Percentiles rank a stretch among this genome's conserved stretches.
phyloP scores from a whole-genome alignment of 1,140 invertebrate species.

The Drosophila punjabiensis region DNA sequence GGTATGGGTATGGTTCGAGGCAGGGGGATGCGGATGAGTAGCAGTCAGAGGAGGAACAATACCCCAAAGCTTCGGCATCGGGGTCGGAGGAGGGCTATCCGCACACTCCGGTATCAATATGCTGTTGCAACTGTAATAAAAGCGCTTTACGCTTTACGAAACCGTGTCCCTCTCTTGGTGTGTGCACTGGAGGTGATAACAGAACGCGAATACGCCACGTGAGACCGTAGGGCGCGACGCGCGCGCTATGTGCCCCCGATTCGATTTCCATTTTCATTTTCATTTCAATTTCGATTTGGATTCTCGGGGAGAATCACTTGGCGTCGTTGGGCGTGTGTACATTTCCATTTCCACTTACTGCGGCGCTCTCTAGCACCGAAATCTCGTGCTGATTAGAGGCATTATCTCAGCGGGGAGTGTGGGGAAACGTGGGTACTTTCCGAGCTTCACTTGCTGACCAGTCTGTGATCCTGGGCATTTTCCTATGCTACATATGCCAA shows the following conservation, averaged over 20 bases:
- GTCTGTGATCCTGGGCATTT: not conserved
- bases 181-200: slow-evolving; percentile 49
- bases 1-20: not conserved
- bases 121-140: slow-evolving; percentile 67
- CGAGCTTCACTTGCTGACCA: not conserved
- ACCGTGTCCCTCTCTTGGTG: slow-evolving; percentile 6
- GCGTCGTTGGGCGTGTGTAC: not conserved
- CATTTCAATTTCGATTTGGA: slow-evolving; percentile 1
- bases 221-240: slow-evolving; percentile 37
- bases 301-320: not conserved
- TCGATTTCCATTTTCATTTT: slow-evolving; percentile 21
- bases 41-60: not conserved
- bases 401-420: slow-evolving; percentile 24
- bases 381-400: slow-evolving; percentile 60
- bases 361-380: slow-evolving; percentile 3
- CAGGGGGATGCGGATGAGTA: not conserved
- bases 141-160: slow-evolving; percentile 57
- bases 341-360: slow-evolving; percentile 28
- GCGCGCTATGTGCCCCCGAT: slow-evolving; percentile 29
- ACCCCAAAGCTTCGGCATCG: too few species aligned
- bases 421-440: slow-evolving; percentile 8
- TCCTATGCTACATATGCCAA: not conserved
- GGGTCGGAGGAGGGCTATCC: not conserved
- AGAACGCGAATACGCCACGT: slow-evolving; percentile 68
- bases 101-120: slow-evolving; percentile 36